Evolutionary conservation across 2,888 invertebrate genomes (phyloP), one percentile per base, ranked within the genome.

Genomic region (Cantharis lateralis): DNA sequence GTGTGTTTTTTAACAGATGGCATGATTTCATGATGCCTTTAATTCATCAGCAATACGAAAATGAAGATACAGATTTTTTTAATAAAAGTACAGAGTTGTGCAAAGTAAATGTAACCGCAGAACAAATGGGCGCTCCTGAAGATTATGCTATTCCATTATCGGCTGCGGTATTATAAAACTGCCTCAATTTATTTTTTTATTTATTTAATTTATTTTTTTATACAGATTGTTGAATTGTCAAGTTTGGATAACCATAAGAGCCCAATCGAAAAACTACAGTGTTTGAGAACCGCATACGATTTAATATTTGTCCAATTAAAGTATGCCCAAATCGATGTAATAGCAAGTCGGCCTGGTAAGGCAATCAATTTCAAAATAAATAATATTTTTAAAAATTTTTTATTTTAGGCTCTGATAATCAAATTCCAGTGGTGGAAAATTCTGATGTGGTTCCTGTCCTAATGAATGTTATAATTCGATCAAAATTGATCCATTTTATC

Each of bases 271-370:
- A 90, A 90, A 83, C 81, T 89, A 2, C 81, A 85, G n/a, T 90
- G 90, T 81, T 78, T 90, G 7, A 87, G 87, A 72, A 84, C 86
- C 10, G 87, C 89, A 0, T 85, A 89, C 75, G 90, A 90, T 79
- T 82, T 89, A n/a, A 86, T 88, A 72, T 86, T 88, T 72, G 90
- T 89, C 9, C 89, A 90, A 82, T 81, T 89, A 11, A 90, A 90
- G 83, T 85, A 86, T 15, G 88, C 87, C 3, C 82, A 89, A 16
- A 88, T 88, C 15, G 88, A 88, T 61, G 83, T 87, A 10, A 86
- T 87, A 75, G 84, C 87, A 7, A 83, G 84, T 79, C 83, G 83
- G 73, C 83, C 85, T 71, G 86, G 87, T 86, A 82, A 80, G 78
- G n/a, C n/a, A 48, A 48, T 48, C 9, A 48, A 48, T 48, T n/a